Percentiles rank a stretch among this genome's conserved stretches.
phyloP scores from a whole-genome alignment of 1,140 invertebrate species.

The Neodiprion pinetum region DNA sequence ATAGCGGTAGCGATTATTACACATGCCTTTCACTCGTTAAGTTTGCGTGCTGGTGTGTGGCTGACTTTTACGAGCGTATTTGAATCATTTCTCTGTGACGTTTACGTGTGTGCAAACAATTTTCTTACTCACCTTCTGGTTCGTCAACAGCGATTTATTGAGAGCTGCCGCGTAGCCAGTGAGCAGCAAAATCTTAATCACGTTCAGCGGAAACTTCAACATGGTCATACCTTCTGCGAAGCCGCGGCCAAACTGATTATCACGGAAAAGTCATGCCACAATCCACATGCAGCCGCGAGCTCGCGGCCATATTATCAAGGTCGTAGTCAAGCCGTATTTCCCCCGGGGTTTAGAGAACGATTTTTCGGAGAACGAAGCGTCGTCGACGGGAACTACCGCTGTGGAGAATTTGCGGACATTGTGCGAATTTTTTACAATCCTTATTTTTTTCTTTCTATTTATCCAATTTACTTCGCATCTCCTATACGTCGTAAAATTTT shows the following conservation, averaged over 20 bases:
- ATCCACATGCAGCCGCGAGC: neutral
- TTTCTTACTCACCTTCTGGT: neutral
- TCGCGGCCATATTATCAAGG: conserved; percentile 5
- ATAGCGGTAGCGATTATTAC: neutral
- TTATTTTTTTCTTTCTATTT: too few species aligned
- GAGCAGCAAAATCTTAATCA: neutral
- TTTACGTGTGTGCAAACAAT: too few species aligned
- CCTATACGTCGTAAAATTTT: too few species aligned
- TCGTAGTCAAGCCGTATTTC: neutral
- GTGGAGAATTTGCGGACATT: too few species aligned
- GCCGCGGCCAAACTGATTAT: neutral
- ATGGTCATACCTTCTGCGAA: neutral
- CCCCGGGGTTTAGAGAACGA: neutral
- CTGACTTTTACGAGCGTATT: too few species aligned
- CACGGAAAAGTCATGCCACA: neutral
- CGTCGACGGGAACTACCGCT: too few species aligned
- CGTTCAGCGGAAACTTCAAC: neutral
- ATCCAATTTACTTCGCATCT: too few species aligned
- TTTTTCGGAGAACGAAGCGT: too few species aligned
- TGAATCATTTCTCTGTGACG: neutral
- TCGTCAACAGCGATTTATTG: neutral
- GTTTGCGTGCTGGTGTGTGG: neutral
- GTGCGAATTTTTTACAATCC: too few species aligned
- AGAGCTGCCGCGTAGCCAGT: neutral
- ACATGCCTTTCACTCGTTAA: neutral